Percentiles rank a stretch among this genome's conserved stretches.
Conservation (phyloP, 2,113 vertebrate species). For the Formicarius rufipectus region DNA sequence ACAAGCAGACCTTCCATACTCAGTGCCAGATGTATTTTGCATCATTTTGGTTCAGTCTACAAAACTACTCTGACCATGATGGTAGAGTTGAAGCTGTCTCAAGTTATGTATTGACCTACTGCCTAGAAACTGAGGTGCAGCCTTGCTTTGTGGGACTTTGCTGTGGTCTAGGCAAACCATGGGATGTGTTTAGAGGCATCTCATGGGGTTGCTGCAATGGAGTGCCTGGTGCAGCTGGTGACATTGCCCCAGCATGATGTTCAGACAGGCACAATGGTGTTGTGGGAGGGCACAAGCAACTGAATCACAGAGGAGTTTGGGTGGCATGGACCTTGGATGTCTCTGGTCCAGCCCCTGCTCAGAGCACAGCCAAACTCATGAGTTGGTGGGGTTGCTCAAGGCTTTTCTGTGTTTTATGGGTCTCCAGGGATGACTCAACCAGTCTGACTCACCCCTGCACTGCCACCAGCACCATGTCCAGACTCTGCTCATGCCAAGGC, state of each 20-base stretch:
- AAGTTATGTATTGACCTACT: background rate
- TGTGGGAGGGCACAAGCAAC: background rate
- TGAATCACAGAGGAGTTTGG: fast-evolving
- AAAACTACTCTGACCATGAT: fast-evolving
- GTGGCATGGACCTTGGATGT: background rate
- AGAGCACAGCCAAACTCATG: fast-evolving
- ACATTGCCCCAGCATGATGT: fast-evolving
- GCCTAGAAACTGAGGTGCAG: background rate
- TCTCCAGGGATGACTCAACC: background rate
- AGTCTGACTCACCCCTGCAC: background rate
- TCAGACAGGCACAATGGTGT: fast-evolving
- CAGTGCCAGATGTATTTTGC: background rate
- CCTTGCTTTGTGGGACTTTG: background rate
- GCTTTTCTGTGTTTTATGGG: background rate
- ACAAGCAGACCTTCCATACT: fast-evolving
- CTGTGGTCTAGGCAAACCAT: fast-evolving
- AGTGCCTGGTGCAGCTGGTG: background rate
- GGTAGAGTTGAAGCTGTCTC: background rate
- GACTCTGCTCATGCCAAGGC: background rate
- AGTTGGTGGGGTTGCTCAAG: background rate
- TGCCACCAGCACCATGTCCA: fast-evolving
- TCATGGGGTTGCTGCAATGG: background rate
- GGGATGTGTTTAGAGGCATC: background rate
- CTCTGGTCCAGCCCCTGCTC: background rate
- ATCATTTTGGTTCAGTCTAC: background rate